Conservation (phyloP, 2,797 vertebrate species). For the Phaenicophaeus curvirostris region DNA sequence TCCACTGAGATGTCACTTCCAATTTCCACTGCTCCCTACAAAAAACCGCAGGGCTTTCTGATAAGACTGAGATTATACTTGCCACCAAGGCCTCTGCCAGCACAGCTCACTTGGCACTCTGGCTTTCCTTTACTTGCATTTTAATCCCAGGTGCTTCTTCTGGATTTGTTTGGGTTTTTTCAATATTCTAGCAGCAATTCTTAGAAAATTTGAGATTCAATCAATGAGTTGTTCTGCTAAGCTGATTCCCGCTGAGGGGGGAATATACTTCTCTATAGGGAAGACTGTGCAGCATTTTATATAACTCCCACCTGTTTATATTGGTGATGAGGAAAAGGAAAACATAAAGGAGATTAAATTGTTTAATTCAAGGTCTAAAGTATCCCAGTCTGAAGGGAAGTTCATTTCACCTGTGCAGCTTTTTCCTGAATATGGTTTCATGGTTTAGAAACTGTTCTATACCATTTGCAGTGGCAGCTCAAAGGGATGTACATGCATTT, state of each 20-base stretch:
- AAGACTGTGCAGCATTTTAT: background rate
- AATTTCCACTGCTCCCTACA: constrained; percentile 54
- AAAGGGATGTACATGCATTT: background rate
- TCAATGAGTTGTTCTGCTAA: background rate
- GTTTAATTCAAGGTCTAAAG: background rate
- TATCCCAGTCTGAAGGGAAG: background rate
- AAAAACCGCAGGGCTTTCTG: constrained; percentile 39
- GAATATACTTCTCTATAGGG: background rate
- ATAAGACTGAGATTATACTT: background rate
- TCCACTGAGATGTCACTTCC: constrained; percentile 37
- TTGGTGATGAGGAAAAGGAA: background rate
- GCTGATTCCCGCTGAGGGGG: background rate
- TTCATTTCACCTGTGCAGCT: background rate
- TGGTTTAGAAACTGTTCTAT: background rate
- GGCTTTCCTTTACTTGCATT: constrained; percentile 1
- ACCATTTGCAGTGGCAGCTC: background rate
- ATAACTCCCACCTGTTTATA: background rate
- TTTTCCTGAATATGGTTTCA: background rate
- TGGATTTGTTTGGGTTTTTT: background rate
- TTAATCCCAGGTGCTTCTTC: background rate
- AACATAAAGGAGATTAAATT: background rate
- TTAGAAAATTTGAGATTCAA: background rate
- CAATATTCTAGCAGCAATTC: background rate
- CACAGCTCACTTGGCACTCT: background rate
- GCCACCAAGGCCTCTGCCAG: background rate